A percentile compares a stretch with the other conserved stretches of the same genome.
phyloP scores from a whole-genome alignment of 2,113 vertebrate genomes.

The Eptesicus fuscus region DNA sequence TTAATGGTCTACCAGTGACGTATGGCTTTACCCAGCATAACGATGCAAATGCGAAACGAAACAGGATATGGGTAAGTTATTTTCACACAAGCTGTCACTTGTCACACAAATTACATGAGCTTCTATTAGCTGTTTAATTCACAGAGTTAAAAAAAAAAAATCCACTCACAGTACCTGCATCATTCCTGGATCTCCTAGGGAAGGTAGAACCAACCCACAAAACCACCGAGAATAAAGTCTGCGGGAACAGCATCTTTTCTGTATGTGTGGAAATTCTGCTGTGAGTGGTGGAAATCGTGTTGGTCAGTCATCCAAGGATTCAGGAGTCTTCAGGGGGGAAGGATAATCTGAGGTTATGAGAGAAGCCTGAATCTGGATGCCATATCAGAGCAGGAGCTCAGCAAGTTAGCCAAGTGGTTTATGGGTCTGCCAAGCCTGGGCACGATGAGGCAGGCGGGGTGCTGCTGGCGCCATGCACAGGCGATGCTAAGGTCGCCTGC shows the following conservation, averaged over 20 bases:
- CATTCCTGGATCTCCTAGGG: not conserved
- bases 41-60: slow-evolving; percentile 76
- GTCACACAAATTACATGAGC: slow-evolving; percentile 64
- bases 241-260: not conserved
- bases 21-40: slow-evolving; percentile 70
- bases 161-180: not conserved
- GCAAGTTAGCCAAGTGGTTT: slow-evolving; percentile 40
- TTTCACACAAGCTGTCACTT: slow-evolving; percentile 74
- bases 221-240: not conserved
- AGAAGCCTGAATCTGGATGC: not conserved
- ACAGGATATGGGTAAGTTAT: slow-evolving; percentile 68
- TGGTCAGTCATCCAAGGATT: slow-evolving; percentile 20
- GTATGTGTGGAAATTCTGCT: not conserved
- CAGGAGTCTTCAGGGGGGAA: slow-evolving; percentile 20
- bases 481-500: slow-evolving; percentile 78
- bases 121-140: slow-evolving; percentile 64
- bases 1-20: slow-evolving; percentile 72
- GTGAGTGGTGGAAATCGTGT: not conserved
- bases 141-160: slow-evolving; percentile 23
- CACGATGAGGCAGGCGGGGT: slow-evolving; percentile 74
- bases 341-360: slow-evolving; percentile 4
- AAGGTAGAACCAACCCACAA: not conserved
- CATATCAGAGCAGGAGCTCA: slow-evolving; percentile 65
- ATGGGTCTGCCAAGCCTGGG: slow-evolving; percentile 65
- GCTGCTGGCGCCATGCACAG: slow-evolving; percentile 71